phyloP scores from a whole-genome alignment of 2,888 invertebrate genomes.

The Amaurobius ferox region DNA sequence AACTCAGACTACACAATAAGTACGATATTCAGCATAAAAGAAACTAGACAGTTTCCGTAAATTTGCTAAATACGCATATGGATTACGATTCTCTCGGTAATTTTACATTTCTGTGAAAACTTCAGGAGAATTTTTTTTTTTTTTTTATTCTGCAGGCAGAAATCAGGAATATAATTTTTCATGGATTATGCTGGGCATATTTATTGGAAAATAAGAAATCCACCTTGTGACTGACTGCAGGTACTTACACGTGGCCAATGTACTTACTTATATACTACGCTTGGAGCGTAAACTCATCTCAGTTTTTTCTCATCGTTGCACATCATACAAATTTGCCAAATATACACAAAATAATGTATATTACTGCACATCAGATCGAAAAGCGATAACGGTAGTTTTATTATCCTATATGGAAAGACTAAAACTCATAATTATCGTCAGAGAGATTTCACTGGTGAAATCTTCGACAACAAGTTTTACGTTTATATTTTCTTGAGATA shows the following conservation, averaged over 20 bases:
- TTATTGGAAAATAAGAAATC: neutral
- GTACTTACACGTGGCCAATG: neutral
- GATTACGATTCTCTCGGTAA: too few species aligned
- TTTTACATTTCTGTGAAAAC: too few species aligned
- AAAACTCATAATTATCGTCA: neutral
- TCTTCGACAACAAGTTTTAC: neutral
- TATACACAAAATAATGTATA: neutral
- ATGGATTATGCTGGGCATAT: neutral
- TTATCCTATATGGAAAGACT: too few species aligned
- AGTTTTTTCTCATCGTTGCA: neutral
- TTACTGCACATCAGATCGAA: too few species aligned
- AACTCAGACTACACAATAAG: too few species aligned
- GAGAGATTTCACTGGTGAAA: neutral
- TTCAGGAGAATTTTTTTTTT: too few species aligned
- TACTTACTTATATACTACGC: neutral
- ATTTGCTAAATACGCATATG: too few species aligned
- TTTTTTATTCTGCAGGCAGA: constrained; percentile 15
- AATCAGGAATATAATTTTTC: too few species aligned
- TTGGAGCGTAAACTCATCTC: neutral
- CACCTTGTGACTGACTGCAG: neutral
- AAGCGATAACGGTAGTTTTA: too few species aligned
- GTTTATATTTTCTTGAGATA: neutral
- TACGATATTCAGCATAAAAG: too few species aligned
- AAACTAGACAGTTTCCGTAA: too few species aligned
- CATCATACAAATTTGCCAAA: neutral